A percentile compares a stretch with the other conserved stretches of the same genome.
Conservation (phyloP, 2,888 invertebrate genomes). For the Neuroscelio doddi region DNA sequence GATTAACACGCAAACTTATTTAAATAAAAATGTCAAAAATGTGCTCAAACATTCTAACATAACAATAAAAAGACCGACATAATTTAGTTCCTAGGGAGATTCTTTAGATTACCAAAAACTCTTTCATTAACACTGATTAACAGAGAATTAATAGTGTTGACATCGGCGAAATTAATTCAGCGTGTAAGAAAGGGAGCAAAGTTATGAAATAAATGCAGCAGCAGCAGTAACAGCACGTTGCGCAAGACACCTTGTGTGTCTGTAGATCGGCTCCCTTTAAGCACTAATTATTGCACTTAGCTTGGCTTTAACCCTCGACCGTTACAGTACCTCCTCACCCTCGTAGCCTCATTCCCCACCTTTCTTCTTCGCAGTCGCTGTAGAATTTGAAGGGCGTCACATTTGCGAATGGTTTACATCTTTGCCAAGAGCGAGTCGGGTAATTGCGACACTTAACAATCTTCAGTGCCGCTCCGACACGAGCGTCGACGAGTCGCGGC, state of each 20-base stretch:
- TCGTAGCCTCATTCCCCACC: conserved; percentile 32
- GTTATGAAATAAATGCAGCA: too few relatives aligned
- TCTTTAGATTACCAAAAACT: too few relatives aligned
- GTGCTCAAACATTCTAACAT: too few relatives aligned
- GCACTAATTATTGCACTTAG: conserved; percentile 67
- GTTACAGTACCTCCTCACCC: conserved; percentile 28
- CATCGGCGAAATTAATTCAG: too few relatives aligned
- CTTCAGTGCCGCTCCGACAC: conserved; percentile 52
- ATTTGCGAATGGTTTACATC: conserved; percentile 55
- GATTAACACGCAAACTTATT: too few relatives aligned
- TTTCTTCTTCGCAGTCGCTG: conserved; percentile 20
- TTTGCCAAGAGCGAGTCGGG: conserved; percentile 48
- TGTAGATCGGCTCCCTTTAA: conserved; percentile 49
- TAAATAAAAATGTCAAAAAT: too few relatives aligned
- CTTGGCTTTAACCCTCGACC: conserved; percentile 51
- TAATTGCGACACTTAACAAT: conserved; percentile 67
- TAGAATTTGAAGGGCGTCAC: conserved; percentile 51
- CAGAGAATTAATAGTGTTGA: too few relatives aligned
- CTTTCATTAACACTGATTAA: too few relatives aligned
- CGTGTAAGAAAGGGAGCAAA: too few relatives aligned
- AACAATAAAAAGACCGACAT: too few relatives aligned
- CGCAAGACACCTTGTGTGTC: conserved; percentile 36
- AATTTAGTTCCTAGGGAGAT: too few relatives aligned
- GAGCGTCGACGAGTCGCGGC: neutral
- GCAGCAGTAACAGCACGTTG: too few relatives aligned